These are phyloP conservation scores for Penelope pileata DNA, from an alignment of 2,113 vertebrate genomes.

Conservation along the genomic window DNA sequence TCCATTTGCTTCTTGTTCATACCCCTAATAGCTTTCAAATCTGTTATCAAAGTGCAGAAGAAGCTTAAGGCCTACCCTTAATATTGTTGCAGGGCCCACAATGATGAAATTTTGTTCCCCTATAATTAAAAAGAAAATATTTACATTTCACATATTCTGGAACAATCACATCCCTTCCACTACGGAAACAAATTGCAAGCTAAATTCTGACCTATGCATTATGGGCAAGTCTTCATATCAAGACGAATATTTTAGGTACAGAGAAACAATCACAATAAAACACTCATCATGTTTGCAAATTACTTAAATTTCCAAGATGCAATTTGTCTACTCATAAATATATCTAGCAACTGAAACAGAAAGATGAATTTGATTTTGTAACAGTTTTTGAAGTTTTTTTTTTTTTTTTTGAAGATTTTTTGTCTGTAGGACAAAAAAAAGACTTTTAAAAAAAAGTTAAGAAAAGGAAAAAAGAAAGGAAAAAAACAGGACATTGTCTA, in stretches of 20 bases:
- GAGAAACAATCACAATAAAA: background rate
- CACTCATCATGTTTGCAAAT: background rate
- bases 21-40: conserved; percentile 42
- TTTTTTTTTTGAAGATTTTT: background rate
- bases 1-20: conserved; percentile 20
- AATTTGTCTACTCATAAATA: background rate
- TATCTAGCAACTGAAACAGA: background rate
- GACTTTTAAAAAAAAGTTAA: background rate
- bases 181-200: background rate
- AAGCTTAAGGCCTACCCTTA: background rate
- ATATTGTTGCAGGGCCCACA: background rate
- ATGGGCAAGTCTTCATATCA: background rate
- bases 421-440: background rate
- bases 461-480: background rate
- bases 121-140: background rate
- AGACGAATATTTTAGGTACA: background rate
- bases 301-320: background rate
- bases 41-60: background rate
- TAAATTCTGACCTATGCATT: background rate
- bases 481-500: background rate
- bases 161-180: background rate
- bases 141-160: background rate
- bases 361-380: background rate
- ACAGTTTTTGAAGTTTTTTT: fast-evolving
- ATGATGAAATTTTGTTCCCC: background rate